Base-by-base conservation (phyloP, 2,888 invertebrate species). In the Nebria brevicollis region DNA sequence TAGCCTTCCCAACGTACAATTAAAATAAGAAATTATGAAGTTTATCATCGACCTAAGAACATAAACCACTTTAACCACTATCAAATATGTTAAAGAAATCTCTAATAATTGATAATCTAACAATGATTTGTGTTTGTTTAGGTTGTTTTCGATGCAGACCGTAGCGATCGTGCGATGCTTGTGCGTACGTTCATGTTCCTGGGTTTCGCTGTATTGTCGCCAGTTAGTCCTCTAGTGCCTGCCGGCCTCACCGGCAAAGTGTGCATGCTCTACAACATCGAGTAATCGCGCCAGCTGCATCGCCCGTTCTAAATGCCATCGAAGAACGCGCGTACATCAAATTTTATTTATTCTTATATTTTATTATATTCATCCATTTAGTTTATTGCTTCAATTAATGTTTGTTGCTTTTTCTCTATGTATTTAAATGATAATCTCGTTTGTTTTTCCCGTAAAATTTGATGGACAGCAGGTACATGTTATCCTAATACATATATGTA, bases 101-200 rank as follows among this genome's bases (percentile, higher is more conserved):
- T 20, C 20, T 1, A 1, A 20, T 20, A 20, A 20, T 20, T 20
- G 20, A 20, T 54, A 54, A 54, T 54, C 1, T 82, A 5, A 34
- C 2, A 1, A 4, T 34, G 1, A 10, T 82, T 82, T 72, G 65
- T 82, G 34, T 76, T 11, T 81, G 82, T 84, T 43, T 81, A 89
- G 89, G 88, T 89, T 10, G 77, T 82, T 20, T 89, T 89, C 83
- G 84, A 87, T 41, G 86, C 86, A 66, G 94, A 95, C 87, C 94
- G 97, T 77, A 89, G 93, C 75, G 97, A 98, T 88, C 93, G 97
- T 90, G 94, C 95, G 77, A 94, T 94, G 85, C 92, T 98, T 86
- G 94, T 98, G 84, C 95, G 98, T 86, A 97, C 98, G 64, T 98
- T 98, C 93, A 97, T 97, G 95, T 98, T 97, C 91, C 93, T 98